Base-by-base conservation (phyloP, 2,888 invertebrate genomes). In the Neoitamus cyanurus region DNA sequence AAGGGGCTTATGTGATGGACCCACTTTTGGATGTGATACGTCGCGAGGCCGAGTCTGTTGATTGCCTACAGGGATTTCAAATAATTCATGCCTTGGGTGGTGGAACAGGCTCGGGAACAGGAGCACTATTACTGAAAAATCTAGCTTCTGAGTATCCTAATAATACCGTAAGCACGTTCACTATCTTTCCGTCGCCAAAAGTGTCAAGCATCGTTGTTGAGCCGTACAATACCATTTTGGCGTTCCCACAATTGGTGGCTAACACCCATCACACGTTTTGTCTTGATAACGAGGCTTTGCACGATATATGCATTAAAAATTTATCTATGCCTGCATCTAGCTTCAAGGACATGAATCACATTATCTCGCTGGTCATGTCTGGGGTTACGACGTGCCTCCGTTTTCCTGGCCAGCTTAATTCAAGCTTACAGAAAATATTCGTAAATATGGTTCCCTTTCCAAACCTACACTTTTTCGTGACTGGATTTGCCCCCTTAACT, bases 381-480 rank as follows among this genome's bases (percentile, higher is more conserved):
- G 96, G 96, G 0, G 94, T 96, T 6, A 96, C 96, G 0, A 94
- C 95, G 0, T 94, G 95, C 84, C 92, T 97, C 1, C 93, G 97
- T 7, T 97, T 97, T 93, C 97, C 97, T 0, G 97, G 97, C n/a
- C 97, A 97, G 88, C 91, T 97, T 88, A 97, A 97, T 90, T 96
- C 97, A 0, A 97, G 97, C 88, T 91, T 97, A 0, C 92, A 97
- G 25, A 95, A 97, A 91, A 92, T 96, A n/a, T 96, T 96, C 0
- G 96, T 97, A 31, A 97, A 97, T 90, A 97, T 97, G 97, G 96
- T 97, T 0, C 97, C 97, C 0, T 97, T 97, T 93, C 97, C 97
- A 0, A 92, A 96, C 20, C 92, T 97, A 0, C 97, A 97, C 89
- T 97, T 97, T 92, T 96, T 97, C 89, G 96, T 97, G 93, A 95